phyloP scores from a whole-genome alignment of 2,113 vertebrate species.

The Sceloporus tristichus region DNA sequence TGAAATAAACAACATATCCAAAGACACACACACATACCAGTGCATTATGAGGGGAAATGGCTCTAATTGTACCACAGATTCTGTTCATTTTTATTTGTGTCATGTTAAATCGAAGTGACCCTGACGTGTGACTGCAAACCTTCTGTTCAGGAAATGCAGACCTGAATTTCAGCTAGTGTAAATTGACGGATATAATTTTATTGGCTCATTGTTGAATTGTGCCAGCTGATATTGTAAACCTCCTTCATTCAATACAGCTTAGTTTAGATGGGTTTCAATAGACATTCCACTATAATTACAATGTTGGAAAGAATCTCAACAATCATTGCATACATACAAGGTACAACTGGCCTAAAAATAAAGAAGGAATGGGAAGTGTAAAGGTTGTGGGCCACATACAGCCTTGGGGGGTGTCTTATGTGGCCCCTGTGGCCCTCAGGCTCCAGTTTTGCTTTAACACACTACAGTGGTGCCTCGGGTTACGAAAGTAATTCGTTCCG shows the following conservation, averaged over 20 bases:
- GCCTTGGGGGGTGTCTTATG: too few species aligned
- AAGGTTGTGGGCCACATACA: too few species aligned
- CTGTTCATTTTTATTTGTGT: slow-evolving; percentile 18
- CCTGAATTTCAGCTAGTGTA: not conserved
- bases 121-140: slow-evolving; percentile 10
- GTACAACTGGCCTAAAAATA: not conserved
- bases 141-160: not conserved
- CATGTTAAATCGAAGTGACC: not conserved
- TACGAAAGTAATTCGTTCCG: too few species aligned
- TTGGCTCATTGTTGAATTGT: not conserved
- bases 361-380: too few species aligned
- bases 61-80: not conserved
- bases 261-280: not conserved
- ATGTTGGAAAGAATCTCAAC: not conserved
- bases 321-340: not conserved
- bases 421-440: too few species aligned
- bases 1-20: not conserved
- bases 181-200: slow-evolving; percentile 4
- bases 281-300: not conserved
- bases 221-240: not conserved
- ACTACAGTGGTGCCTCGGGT: too few species aligned
- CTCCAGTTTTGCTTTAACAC: too few species aligned
- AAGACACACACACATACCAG: not conserved
- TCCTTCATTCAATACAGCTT: not conserved
- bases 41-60: not conserved